Evolutionary conservation across 2,888 invertebrate species (phyloP), one percentile per base, ranked within the genome.

Genomic region (Rhyacophila evoluta): DNA sequence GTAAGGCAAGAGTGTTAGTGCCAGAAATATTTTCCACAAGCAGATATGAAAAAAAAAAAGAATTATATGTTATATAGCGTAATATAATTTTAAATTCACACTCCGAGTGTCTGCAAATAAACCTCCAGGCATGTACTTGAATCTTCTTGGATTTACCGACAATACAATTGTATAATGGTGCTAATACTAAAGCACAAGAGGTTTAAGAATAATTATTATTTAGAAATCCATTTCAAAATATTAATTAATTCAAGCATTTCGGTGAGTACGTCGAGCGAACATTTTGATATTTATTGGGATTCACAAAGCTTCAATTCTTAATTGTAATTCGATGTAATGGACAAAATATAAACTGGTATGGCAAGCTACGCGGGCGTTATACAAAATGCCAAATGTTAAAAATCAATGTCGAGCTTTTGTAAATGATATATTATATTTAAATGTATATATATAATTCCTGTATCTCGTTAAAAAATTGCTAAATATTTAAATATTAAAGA

Each of bases 291-390:
- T 55, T 55, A 25, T 55, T 1, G 19, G 25, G 55, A 55, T 55
- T 55, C 55, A 25, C 25, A 55, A 55, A 55, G 55, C 55, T 55
- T 55, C 55, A 10, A 55, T 55, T 55, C 55, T 55, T 55, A 55
- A 55, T 55, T 55, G 55, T 55, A 10, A 55, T 55, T 55, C 19
- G 19, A 8, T 10, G 55, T 19, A 55, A 55, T 55, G 19, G 55
- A 55, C n/a, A 55, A 55, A 55, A 19, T 55, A 55, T 55, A 55
- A 55, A 19, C 55, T 25, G 55, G 19, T 55, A 19, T 19, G 6
- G 25, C 25, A 10, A 25, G 55, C 12, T 19, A 55, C 15, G 55
- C 55, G 3, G 12, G 55, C 10, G 8, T 25, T 10, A 55, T 19
- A 55, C 55, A 2, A 19, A 6, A 2, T 8, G 55, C 1, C 8